A percentile compares a stretch with the other conserved stretches of the same genome.
phyloP scores from a whole-genome alignment of 2,113 vertebrate genomes.

The Meriones unguiculatus region DNA sequence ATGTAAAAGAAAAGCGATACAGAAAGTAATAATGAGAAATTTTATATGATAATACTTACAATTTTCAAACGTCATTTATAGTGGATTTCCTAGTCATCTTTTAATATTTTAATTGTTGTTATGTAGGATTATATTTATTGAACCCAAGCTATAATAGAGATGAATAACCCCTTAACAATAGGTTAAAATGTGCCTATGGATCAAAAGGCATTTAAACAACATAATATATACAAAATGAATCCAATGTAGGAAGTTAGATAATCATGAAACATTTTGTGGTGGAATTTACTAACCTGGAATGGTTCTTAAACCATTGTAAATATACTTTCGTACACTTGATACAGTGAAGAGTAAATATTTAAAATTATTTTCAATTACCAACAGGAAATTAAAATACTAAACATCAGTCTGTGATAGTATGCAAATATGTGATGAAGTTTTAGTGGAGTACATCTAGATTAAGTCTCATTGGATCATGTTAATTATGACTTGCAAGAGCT shows the following conservation, averaged over 20 bases:
- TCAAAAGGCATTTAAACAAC: background rate
- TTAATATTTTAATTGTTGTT: background rate
- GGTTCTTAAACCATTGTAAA: background rate
- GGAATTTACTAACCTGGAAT: background rate
- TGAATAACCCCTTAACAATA: background rate
- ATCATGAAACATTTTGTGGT: background rate
- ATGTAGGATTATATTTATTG: background rate
- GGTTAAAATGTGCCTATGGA: background rate
- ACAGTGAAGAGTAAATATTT: background rate
- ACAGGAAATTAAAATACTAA: constrained; percentile 11
- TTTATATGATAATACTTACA: background rate
- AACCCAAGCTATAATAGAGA: accelerated
- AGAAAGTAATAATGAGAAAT: background rate
- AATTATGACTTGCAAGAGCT: constrained; percentile 9
- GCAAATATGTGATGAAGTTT: background rate
- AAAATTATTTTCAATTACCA: background rate
- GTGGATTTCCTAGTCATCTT: background rate
- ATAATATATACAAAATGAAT: background rate
- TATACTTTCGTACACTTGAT: constrained; percentile 8
- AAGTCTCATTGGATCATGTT: constrained; percentile 34
- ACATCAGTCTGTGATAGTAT: background rate
- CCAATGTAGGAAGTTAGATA: background rate
- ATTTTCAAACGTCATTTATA: background rate
- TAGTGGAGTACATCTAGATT: background rate
- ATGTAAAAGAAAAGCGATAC: background rate